Evolutionary conservation across 2,113 vertebrate species (phyloP).

Genomic region (Notothenia coriiceps): DNA sequence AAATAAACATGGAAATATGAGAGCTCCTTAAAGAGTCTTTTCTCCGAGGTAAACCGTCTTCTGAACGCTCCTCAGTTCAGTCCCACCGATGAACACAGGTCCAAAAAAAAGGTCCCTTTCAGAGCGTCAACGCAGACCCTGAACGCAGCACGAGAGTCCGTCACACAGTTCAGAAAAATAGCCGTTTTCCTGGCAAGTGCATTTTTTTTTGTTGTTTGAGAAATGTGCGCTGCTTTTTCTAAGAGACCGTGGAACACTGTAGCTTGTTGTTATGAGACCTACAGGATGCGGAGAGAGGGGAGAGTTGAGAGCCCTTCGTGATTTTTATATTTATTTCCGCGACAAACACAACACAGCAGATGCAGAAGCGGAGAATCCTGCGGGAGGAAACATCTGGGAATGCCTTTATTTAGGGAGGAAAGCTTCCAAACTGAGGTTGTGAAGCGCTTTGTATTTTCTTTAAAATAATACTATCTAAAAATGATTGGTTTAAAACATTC

Average conservation of each 20-base stretch:
- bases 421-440: conserved; percentile 32
- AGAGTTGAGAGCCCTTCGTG: conserved; percentile 88
- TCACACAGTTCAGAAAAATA: conserved; percentile 85
- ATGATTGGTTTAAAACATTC: conserved; percentile 74
- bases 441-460: conserved; percentile 7
- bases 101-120: conserved; percentile 52
- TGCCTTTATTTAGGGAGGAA: conserved; percentile 57
- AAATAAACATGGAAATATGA: conserved; percentile 80
- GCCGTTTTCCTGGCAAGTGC: conserved; percentile 88
- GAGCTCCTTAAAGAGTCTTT: conserved; percentile 75
- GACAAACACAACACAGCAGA: conserved; percentile 65
- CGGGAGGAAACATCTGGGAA: conserved; percentile 72
- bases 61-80: conserved; percentile 65
- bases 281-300: conserved; percentile 91
- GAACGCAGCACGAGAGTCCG: conserved; percentile 62
- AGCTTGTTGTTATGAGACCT: conserved; percentile 99
- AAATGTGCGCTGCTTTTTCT: conserved; percentile 88
- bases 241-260: conserved; percentile 94
- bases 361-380: conserved; percentile 67
- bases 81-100: conserved; percentile 46
- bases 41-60: conserved; percentile 79
- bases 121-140: conserved; percentile 43
- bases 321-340: neutral
- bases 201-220: conserved; percentile 66
- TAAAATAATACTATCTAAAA: conserved; percentile 78